Conservation (phyloP, 2,888 invertebrate genomes). For the Aporophyla lueneburgensis region DNA sequence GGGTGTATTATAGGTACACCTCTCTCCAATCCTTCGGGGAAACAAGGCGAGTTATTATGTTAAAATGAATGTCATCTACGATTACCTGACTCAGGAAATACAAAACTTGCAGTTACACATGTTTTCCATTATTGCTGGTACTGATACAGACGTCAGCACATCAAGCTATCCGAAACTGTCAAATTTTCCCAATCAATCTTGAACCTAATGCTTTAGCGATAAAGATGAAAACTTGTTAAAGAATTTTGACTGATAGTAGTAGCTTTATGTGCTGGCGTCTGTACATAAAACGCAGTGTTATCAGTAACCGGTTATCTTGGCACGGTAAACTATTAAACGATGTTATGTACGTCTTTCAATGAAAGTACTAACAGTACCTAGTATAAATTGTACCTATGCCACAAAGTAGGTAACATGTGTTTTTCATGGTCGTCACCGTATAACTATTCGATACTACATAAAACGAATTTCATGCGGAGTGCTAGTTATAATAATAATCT, state of each 20-base stretch:
- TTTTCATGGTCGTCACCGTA: background rate
- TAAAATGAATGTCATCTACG: too few relatives aligned
- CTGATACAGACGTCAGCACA: too few relatives aligned
- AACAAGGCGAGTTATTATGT: too few relatives aligned
- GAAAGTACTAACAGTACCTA: background rate
- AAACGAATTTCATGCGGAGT: background rate
- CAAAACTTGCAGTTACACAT: background rate
- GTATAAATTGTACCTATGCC: background rate
- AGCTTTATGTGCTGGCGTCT: too few relatives aligned
- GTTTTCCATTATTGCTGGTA: constrained; percentile 4
- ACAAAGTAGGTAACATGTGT: background rate
- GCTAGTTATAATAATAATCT: background rate
- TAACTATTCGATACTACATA: too few relatives aligned
- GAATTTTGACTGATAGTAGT: too few relatives aligned
- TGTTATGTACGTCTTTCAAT: background rate
- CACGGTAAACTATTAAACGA: constrained; percentile 27
- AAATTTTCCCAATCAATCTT: too few relatives aligned
- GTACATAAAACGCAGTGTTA: constrained; percentile 17
- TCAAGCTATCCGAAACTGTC: too few relatives aligned
- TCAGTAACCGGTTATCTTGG: constrained; percentile 40
- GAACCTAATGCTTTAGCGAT: too few relatives aligned
- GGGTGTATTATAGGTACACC: too few relatives aligned
- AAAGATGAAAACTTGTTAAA: too few relatives aligned
- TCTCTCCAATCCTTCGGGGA: too few relatives aligned
- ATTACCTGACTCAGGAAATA: background rate